Evolutionary conservation across 2,797 vertebrate species (phyloP), one percentile per base, ranked within the genome.

Genomic region (Etheostoma perlongum): DNA sequence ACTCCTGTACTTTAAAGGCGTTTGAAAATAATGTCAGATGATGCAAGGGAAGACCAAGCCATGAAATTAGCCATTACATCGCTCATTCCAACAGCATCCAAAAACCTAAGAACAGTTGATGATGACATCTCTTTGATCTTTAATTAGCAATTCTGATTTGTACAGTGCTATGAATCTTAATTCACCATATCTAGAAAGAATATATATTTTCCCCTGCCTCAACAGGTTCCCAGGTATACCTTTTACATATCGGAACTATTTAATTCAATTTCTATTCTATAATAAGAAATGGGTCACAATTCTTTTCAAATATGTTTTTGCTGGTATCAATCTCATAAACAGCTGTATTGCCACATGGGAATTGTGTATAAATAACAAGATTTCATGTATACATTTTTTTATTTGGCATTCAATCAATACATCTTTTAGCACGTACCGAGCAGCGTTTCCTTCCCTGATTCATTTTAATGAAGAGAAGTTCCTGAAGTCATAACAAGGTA

Each of bases 51-150:
- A 73, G 72, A 74, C 76, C 76, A 60, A 77, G 72, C 44, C 47
- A 70, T 73, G 85, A 84, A 91, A 93, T 63, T 0, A 76, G 70
- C 63, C 60, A 8, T 77, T 58, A 74, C 81, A 74, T 78, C 60
- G 30, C 78, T 71, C 63, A 77, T 83, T 84, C 74, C 44, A 18
- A 14, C 62, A 36, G 74, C 77, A 71, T 67, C 78, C 58, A 25
- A 42, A 73, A 84, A 74, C 77, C 82, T 79, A 81, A 59, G 78
- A 86, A 67, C 67, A n/a, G 55, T 47, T 75, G 75, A 79, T 82
- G 63, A 86, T 71, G 81, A 88, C 85, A 88, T 74, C 44, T 62
- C 81, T 90, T 88, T 91, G 76, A 91, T 81, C 76, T 87, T 84
- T 79, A 87, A 90, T 88, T 74, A 88, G 49, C 51, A 63, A 49